Conservation (phyloP, 2,888 invertebrate genomes). For the Acanthosepion lycidas region DNA sequence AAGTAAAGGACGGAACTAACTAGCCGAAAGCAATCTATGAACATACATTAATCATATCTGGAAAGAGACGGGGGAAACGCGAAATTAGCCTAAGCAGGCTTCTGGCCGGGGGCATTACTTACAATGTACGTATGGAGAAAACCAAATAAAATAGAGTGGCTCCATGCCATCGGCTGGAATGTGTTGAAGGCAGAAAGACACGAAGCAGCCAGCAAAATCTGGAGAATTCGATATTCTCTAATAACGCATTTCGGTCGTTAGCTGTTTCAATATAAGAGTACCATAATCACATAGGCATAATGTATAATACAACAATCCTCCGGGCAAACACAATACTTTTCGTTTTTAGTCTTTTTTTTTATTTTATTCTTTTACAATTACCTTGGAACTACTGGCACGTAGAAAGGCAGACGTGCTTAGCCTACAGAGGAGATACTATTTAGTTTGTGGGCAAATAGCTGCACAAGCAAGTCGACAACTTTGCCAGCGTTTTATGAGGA, state of each 20-base stretch:
- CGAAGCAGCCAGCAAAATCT: neutral
- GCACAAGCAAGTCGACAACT: neutral
- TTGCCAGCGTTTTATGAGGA: neutral
- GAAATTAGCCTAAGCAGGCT: constrained; percentile 14
- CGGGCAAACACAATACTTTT: constrained; percentile 22
- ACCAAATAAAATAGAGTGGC: neutral
- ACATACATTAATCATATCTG: constrained; percentile 33
- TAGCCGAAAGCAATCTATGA: constrained; percentile 16
- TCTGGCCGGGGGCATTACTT: constrained; percentile 21
- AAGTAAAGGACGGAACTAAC: constrained; percentile 11
- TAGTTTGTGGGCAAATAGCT: neutral
- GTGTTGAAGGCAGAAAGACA: neutral
- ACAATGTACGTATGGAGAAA: neutral
- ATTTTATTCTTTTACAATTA: constrained; percentile 33
- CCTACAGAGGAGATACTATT: constrained; percentile 18
- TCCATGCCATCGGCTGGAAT: neutral
- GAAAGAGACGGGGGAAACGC: neutral
- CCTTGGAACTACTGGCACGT: constrained; percentile 14
- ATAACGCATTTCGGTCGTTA: constrained; percentile 14
- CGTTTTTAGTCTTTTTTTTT: constrained; percentile 18
- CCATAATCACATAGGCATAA: constrained; percentile 23
- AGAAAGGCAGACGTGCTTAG: neutral
- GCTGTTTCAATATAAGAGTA: constrained; percentile 17
- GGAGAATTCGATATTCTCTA: constrained; percentile 13
- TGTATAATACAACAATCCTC: constrained; percentile 8